Percentiles rank a stretch among this genome's conserved stretches.
Conservation (phyloP, 1,140 invertebrate genomes). For the Bombus polaris region DNA sequence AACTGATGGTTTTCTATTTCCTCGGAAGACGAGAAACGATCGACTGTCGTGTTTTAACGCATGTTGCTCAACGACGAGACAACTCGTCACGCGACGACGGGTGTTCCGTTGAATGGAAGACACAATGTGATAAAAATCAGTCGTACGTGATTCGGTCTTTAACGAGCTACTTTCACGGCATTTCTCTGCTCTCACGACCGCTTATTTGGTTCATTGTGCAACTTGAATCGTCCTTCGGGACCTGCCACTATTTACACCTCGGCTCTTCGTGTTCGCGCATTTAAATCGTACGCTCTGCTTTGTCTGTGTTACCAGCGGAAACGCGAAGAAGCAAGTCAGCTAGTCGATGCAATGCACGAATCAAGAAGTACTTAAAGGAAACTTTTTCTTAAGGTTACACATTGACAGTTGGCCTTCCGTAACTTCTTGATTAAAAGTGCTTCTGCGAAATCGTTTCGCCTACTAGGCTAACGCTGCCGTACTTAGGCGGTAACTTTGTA, state of each 20-base stretch:
- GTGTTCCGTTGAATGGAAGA: not conserved
- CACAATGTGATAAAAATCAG: conserved; percentile 47
- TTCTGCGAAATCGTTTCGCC: not conserved
- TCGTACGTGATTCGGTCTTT: conserved; percentile 39
- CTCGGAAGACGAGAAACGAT: not conserved
- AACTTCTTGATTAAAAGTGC: conserved; percentile 6
- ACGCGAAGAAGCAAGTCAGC: too few relatives aligned
- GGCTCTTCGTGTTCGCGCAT: not conserved
- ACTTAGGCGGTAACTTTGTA: conserved; percentile 5
- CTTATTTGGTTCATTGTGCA: not conserved
- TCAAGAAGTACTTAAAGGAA: not conserved
- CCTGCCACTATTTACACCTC: not conserved
- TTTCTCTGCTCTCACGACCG: not conserved
- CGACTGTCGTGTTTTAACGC: not conserved
- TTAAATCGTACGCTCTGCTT: not conserved
- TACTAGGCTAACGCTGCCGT: too few relatives aligned
- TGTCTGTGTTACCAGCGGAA: too few relatives aligned
- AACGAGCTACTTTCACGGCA: conserved; percentile 51
- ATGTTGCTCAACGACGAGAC: not conserved
- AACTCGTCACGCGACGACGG: not conserved
- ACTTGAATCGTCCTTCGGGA: not conserved
- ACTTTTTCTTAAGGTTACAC: not conserved
- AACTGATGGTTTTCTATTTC: conserved; percentile 33
- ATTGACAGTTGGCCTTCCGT: not conserved
- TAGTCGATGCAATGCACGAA: not conserved